Percentiles rank a stretch among this genome's conserved stretches.
Conservation (phyloP, 2,888 invertebrate species). For the Drosophila greeni region DNA sequence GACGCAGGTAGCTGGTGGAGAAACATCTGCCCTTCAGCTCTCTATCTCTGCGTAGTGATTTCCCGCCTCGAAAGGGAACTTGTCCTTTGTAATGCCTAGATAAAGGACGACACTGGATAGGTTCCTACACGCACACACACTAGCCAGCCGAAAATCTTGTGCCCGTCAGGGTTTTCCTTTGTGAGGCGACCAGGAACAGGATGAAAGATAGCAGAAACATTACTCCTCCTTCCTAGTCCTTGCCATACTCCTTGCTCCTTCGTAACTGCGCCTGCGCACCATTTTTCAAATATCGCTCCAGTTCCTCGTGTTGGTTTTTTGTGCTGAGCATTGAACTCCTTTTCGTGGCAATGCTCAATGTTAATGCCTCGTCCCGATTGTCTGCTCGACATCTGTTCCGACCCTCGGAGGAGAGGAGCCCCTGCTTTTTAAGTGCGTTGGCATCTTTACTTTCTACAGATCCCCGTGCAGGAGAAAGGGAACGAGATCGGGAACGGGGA, state of each 20-base stretch:
- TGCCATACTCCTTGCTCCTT: neutral
- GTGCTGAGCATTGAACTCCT: slow-evolving; percentile 52
- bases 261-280: slow-evolving; percentile 53
- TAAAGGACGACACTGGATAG: slow-evolving; percentile 34
- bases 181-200: slow-evolving; percentile 51
- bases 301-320: slow-evolving; percentile 34
- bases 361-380: slow-evolving; percentile 54
- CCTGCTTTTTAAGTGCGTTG: slow-evolving; percentile 60
- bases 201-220: slow-evolving; percentile 32
- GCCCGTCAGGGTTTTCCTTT: slow-evolving; percentile 54
- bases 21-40: slow-evolving; percentile 62
- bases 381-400: slow-evolving; percentile 72
- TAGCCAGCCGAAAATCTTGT: slow-evolving; percentile 23
- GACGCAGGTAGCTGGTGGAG: slow-evolving; percentile 56
- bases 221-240: neutral
- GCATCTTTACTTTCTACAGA: slow-evolving; percentile 66
- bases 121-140: slow-evolving; percentile 35
- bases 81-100: slow-evolving; percentile 59
- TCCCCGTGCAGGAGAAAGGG: slow-evolving; percentile 22
- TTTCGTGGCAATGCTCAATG: slow-evolving; percentile 50
- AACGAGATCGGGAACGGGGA: slow-evolving; percentile 34
- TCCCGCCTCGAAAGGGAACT: slow-evolving; percentile 59
- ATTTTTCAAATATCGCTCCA: slow-evolving; percentile 60
- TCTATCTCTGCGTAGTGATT: slow-evolving; percentile 57
- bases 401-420: slow-evolving; percentile 46